phyloP scores from a whole-genome alignment of 2,888 invertebrate genomes.

The Phorcus lineatus region DNA sequence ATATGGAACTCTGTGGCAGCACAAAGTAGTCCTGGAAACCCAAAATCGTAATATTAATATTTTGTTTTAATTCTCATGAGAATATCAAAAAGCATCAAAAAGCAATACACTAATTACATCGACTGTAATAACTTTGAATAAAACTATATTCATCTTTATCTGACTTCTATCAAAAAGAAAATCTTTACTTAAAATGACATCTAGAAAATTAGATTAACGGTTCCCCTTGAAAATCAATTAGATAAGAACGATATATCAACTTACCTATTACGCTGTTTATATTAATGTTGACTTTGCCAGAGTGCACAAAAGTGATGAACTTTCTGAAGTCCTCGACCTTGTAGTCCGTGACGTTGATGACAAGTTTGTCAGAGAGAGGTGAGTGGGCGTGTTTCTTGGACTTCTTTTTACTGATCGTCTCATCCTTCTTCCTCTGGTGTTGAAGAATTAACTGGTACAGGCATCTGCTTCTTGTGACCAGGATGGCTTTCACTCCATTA shows the following conservation, averaged over 20 bases:
- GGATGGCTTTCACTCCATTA: not conserved
- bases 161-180: too few relatives aligned
- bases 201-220: too few relatives aligned
- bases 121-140: too few relatives aligned
- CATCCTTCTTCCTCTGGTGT: not conserved
- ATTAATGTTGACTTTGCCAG: not conserved
- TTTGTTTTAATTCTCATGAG: too few relatives aligned
- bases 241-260: not conserved
- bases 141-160: too few relatives aligned
- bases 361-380: not conserved
- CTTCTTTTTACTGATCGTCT: not conserved
- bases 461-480: not conserved
- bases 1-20: not conserved
- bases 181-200: too few relatives aligned
- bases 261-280: not conserved
- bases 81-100: too few relatives aligned
- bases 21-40: not conserved
- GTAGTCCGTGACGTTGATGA: not conserved
- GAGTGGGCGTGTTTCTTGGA: not conserved
- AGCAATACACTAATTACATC: too few relatives aligned
- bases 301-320: conserved; percentile 2
- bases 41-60: too few relatives aligned
- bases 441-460: conserved; percentile 19
- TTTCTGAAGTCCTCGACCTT: not conserved
- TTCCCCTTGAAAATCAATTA: too few relatives aligned